phyloP scores from a whole-genome alignment of 2,797 vertebrate species.

The Pseudomugil tenellus region DNA sequence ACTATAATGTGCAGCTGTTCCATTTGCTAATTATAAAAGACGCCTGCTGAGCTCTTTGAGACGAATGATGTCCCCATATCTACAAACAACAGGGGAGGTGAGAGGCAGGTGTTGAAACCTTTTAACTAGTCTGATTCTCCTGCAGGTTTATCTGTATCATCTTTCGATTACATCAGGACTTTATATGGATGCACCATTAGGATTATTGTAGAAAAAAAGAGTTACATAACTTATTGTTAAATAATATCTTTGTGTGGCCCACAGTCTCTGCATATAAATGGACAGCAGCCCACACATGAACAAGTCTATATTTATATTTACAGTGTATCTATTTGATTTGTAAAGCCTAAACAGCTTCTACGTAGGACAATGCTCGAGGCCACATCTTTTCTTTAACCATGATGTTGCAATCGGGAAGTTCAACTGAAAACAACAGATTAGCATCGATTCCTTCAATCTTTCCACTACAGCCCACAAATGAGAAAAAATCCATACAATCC shows the following conservation, averaged over 20 bases:
- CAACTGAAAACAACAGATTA: conserved; percentile 30
- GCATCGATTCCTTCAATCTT: conserved; percentile 10
- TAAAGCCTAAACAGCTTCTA: conserved; percentile 21
- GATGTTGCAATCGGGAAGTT: conserved; percentile 15
- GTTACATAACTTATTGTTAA: conserved; percentile 35
- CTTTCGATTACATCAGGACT: neutral
- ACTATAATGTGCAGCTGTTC: conserved; percentile 45
- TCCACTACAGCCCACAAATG: conserved; percentile 1
- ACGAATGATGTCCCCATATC: conserved; percentile 22
- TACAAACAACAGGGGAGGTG: conserved; percentile 37
- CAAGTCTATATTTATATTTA: conserved; percentile 36
- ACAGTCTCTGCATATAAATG: conserved; percentile 24
- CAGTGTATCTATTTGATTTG: conserved; percentile 17
- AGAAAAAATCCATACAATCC: conserved; percentile 7
- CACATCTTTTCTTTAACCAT: conserved; percentile 20
- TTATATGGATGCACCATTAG: conserved; percentile 7
- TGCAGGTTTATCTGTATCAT: conserved; percentile 3
- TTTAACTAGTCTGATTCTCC: neutral
- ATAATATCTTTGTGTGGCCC: conserved; percentile 27
- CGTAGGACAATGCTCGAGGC: conserved; percentile 8
- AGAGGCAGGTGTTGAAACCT: conserved; percentile 13
- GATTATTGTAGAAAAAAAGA: neutral
- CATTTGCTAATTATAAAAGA: conserved; percentile 44
- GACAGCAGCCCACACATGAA: conserved; percentile 37
- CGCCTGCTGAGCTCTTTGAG: conserved; percentile 12